A percentile compares a stretch with the other conserved stretches of the same genome.
These are phyloP conservation scores for Sussaba pulchella DNA, from an alignment of 2,888 invertebrate genomes.

Conservation along the genomic window DNA sequence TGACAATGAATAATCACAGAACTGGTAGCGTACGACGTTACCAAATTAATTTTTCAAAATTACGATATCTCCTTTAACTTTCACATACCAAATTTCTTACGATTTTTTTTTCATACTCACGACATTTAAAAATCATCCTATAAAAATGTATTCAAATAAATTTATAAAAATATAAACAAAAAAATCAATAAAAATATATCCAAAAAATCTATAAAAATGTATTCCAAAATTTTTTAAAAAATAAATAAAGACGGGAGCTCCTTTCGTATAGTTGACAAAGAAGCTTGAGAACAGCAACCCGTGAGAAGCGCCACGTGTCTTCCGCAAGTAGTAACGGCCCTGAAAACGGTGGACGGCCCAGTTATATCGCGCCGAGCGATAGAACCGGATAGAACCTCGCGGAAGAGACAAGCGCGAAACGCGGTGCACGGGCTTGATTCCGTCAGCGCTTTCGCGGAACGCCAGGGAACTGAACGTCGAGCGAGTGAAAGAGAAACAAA, in stretches of 20 bases:
- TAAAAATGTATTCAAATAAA: no score
- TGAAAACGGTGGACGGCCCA: constrained; percentile 50
- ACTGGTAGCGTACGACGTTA: no score
- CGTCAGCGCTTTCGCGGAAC: no score
- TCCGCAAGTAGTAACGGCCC: constrained; percentile 48
- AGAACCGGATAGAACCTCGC: constrained; percentile 35
- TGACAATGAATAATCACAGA: no score
- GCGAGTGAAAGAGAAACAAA: not conserved
- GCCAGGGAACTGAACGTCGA: no score
- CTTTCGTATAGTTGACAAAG: not conserved
- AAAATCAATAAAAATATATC: no score
- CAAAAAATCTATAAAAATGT: no score
- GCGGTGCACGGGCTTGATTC: no score
- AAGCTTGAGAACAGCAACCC: not conserved
- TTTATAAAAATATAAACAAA: no score
- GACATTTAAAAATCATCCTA: no score
- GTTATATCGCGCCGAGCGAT: constrained; percentile 39
- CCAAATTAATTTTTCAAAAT: not conserved
- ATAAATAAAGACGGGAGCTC: not conserved
- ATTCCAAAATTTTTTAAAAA: no score
- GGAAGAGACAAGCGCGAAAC: constrained; percentile 60
- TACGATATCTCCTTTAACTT: no score
- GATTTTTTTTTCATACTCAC: not conserved
- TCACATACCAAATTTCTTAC: not conserved
- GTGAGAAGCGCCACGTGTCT: not conserved